These are phyloP conservation scores for Holothuria glaberrima DNA, from an alignment of 35 echinoderm and acorn worm genomes.

Conservation along the genomic window DNA sequence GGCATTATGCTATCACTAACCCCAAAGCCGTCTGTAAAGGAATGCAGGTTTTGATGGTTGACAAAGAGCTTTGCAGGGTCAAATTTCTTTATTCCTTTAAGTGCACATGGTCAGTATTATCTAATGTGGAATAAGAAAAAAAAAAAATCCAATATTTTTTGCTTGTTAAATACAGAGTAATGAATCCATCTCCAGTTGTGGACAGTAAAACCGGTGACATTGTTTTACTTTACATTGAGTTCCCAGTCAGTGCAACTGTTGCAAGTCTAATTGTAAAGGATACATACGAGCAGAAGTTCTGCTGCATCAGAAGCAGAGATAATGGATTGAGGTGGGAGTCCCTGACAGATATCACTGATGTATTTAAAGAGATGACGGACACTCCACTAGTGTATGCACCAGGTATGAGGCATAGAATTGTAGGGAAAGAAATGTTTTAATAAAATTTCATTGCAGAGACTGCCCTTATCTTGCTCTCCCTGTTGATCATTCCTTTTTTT, in stretches of 20 bases:
- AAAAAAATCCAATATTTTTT: too few species aligned
- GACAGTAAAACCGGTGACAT: constrained; percentile 15
- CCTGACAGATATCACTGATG: background rate
- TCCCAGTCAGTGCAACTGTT: background rate
- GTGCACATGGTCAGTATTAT: too few species aligned
- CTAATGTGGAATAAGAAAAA: too few species aligned
- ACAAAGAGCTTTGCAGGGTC: too few species aligned
- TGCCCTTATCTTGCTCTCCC: too few species aligned
- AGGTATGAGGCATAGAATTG: background rate
- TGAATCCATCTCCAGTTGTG: constrained; percentile 25
- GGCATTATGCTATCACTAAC: too few species aligned
- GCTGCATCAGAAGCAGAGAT: background rate
- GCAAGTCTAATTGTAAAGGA: background rate
- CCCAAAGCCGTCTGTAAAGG: too few species aligned
- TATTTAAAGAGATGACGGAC: background rate
- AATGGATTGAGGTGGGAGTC: background rate
- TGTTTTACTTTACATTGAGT: background rate
- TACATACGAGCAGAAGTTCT: background rate
- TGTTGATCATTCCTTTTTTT: too few species aligned
- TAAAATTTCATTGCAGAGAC: background rate
- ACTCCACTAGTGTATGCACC: constrained; percentile 35
- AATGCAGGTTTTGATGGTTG: too few species aligned
- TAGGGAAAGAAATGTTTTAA: background rate
- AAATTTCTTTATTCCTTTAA: too few species aligned
- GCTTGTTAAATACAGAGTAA: background rate